phyloP scores from a whole-genome alignment of 2,888 invertebrate genomes.

The Drosophila macrospina region DNA sequence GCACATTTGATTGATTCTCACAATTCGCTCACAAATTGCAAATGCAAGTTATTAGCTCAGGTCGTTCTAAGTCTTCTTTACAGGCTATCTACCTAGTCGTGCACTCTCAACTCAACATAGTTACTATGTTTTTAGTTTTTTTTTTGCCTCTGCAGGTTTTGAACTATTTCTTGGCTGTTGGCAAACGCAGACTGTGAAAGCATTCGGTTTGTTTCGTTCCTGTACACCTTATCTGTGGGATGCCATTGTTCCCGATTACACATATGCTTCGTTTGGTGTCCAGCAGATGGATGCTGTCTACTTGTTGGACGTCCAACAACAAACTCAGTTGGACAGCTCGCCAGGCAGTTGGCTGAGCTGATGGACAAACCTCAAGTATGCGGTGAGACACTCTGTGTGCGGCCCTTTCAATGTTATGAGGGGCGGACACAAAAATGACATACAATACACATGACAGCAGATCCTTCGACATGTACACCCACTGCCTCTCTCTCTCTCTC shows the following conservation, averaged over 20 bases:
- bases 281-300: slow-evolving; percentile 33
- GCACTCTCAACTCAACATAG: neutral
- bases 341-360: too few species aligned
- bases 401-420: slow-evolving; percentile 55
- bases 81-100: neutral
- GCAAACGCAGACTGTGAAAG: slow-evolving; percentile 24
- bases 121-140: neutral
- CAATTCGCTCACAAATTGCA: too few species aligned
- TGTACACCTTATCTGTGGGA: slow-evolving; percentile 22
- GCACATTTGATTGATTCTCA: too few species aligned
- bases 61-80: too few species aligned
- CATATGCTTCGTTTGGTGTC: slow-evolving; percentile 23
- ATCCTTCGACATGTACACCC: slow-evolving; percentile 25
- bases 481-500: neutral
- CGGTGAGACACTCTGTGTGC: slow-evolving; percentile 21
- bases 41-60: too few species aligned
- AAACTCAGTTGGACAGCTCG: neutral
- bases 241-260: slow-evolving; percentile 39
- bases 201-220: slow-evolving; percentile 43
- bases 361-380: slow-evolving; percentile 48
- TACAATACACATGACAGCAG: slow-evolving; percentile 36
- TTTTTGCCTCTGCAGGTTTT: neutral
- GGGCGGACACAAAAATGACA: neutral
- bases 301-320: slow-evolving; percentile 61
- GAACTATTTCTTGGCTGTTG: neutral